phyloP scores from a whole-genome alignment of 2,888 invertebrate genomes.

The Bruchidius siliquastri region DNA sequence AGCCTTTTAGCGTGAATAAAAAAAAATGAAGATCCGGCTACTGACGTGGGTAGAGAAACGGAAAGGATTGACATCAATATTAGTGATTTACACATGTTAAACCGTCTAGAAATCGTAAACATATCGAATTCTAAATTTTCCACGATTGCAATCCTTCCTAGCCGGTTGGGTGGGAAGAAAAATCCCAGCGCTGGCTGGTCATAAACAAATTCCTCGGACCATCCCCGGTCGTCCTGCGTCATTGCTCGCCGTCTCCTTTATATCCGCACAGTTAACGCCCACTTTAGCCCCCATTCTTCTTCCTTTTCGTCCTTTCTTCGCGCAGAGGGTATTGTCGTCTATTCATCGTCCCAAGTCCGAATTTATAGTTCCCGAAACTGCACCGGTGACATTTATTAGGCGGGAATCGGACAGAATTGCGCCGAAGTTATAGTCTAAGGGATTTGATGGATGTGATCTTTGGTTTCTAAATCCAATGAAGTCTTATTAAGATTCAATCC shows the following conservation, averaged over 20 bases:
- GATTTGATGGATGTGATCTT: no score
- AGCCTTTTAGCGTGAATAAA: no score
- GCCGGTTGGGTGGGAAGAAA: no score
- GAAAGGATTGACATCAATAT: no score
- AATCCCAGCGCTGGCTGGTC: not conserved
- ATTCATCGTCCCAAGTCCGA: constrained; percentile 36
- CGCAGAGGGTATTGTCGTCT: constrained; percentile 24
- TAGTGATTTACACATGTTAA: no score
- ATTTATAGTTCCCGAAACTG: constrained; percentile 34
- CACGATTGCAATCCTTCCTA: no score
- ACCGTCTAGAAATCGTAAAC: no score
- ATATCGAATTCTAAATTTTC: no score
- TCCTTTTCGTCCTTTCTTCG: constrained; percentile 20
- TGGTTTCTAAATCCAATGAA: no score
- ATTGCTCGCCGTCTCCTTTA: constrained; percentile 4
- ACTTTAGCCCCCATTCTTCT: constrained; percentile 31
- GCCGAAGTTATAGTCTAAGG: not conserved
- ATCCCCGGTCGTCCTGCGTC: constrained; percentile 10
- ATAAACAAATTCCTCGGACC: constrained; percentile 8
- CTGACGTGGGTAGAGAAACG: no score
- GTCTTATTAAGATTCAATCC: no score
- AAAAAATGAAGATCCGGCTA: no score
- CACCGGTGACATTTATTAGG: constrained; percentile 36
- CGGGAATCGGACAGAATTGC: constrained; percentile 15
- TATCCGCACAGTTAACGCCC: constrained; percentile 28